Evolutionary conservation across 2,113 vertebrate species (phyloP).

Genomic region (Sporophila hypoxantha): DNA sequence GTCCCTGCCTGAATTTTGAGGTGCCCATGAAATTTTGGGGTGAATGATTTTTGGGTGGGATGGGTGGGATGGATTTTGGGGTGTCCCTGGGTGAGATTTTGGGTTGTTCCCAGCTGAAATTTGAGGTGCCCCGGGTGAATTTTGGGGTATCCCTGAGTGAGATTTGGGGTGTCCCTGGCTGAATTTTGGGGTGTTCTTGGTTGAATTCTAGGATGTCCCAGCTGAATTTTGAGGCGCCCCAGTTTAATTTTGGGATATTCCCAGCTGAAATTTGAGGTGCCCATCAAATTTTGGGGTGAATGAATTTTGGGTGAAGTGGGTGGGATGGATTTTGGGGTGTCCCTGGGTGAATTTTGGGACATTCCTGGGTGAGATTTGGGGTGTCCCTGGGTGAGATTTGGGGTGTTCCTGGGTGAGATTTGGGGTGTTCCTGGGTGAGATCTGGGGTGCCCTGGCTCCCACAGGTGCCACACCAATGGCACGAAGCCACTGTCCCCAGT

Average conservation of each 20-base stretch:
- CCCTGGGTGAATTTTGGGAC: background rate
- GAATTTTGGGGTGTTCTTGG: too few species aligned
- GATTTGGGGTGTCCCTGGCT: background rate
- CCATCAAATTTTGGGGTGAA: too few species aligned
- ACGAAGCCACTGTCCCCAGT: background rate
- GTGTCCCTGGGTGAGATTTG: background rate
- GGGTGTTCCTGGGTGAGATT: fast-evolving
- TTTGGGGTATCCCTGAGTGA: background rate
- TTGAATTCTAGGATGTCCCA: too few species aligned
- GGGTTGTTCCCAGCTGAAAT: fast-evolving
- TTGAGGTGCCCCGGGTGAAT: too few species aligned
- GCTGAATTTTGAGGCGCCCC: too few species aligned
- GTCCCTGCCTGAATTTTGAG: too few species aligned
- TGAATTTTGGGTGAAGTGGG: background rate
- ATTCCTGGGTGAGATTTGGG: fast-evolving
- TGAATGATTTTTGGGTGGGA: too few species aligned
- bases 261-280: too few species aligned
- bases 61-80: too few species aligned
- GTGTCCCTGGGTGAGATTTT: too few species aligned
- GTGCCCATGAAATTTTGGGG: too few species aligned
- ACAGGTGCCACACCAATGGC: background rate
- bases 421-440: fast-evolving
- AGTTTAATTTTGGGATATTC: too few species aligned
- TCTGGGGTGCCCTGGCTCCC: background rate
- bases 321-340: background rate